Base-by-base conservation (phyloP, 2,888 invertebrate genomes). In the Hypolimnas misippus region DNA sequence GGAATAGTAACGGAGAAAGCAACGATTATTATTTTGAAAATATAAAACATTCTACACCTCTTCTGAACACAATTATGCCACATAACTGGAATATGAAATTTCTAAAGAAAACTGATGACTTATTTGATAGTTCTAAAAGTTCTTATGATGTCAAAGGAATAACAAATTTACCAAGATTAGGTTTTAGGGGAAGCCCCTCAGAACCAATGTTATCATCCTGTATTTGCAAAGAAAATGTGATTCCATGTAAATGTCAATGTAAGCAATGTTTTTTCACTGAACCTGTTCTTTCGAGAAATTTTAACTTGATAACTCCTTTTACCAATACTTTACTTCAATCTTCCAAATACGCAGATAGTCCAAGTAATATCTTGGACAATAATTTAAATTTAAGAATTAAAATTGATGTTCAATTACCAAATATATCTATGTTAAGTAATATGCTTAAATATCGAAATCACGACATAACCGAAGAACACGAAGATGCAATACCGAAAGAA, bases 371-470 rank as follows among this genome's bases (percentile, higher is more conserved):
- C 33, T 40, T 66, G 1, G 81, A 82, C 1, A 81, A 85, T 68
- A 78, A 79, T 38, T 63, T 91, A 2, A 89, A 87, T 60, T 73
- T 91, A 59, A 79, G 78, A 65, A 78, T 91, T 42, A 91, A 91
- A 73, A 77, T 92, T 35, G 89, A 89, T 67, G 74, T 92, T 49
- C 83, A 89, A 70, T 63, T 89, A 44, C 90, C 90, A 35, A 87
- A 83, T 73, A 62, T 76, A 38, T 75, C 75, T 64, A 78, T 83
- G 17, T 67, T 74, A n/a, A 77, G 73, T 68, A 59, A 64, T 46
- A 7, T 69, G 40, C 64, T 70, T 19, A 78, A 74, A 67, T 72
- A 70, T 56, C 67, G 66, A 35, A 78, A 67, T 66, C 71, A 61
- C 25, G 70, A 75, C 12, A 73, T 70, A 68, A 66, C 57, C 12